Percentiles rank a stretch among this genome's conserved stretches.
These are phyloP conservation scores for Poecilia wingei DNA, from an alignment of 2,797 vertebrate genomes.

Conservation along the genomic window DNA sequence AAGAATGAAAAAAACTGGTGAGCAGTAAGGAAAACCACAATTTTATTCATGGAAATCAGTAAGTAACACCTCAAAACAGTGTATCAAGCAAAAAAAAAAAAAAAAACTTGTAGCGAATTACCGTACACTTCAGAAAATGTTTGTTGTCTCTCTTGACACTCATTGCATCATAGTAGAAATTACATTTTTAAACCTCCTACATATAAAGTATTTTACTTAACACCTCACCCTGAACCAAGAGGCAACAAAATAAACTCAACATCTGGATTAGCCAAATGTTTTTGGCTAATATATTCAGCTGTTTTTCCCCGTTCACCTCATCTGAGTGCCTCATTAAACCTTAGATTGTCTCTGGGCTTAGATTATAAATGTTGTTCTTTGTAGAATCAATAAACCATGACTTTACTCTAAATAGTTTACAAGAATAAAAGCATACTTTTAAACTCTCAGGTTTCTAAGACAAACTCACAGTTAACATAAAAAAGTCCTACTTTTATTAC, in stretches of 20 bases:
- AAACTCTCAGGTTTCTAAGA: too few relatives aligned
- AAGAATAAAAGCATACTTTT: not conserved
- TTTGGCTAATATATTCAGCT: not conserved
- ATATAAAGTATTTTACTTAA: not conserved
- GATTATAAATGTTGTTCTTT: slow-evolving; percentile 1
- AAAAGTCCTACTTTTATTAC: not conserved
- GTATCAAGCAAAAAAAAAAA: not conserved
- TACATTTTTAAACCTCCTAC: not conserved
- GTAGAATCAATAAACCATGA: not conserved
- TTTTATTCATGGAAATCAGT: not conserved
- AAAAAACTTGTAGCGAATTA: not conserved
- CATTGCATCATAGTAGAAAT: not conserved
- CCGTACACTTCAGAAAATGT: not conserved
- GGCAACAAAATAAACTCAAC: not conserved
- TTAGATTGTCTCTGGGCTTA: not conserved
- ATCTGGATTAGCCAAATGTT: not conserved
- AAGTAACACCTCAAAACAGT: not conserved
- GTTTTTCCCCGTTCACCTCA: not conserved
- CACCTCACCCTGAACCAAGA: not conserved
- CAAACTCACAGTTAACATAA: too few relatives aligned
- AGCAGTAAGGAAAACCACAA: not conserved
- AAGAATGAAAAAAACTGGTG: not conserved
- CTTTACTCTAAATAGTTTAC: not conserved
- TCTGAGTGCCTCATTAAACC: not conserved
- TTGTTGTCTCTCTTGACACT: not conserved